Conservation (phyloP, 2,888 invertebrate genomes). For the Theretra japonica region DNA sequence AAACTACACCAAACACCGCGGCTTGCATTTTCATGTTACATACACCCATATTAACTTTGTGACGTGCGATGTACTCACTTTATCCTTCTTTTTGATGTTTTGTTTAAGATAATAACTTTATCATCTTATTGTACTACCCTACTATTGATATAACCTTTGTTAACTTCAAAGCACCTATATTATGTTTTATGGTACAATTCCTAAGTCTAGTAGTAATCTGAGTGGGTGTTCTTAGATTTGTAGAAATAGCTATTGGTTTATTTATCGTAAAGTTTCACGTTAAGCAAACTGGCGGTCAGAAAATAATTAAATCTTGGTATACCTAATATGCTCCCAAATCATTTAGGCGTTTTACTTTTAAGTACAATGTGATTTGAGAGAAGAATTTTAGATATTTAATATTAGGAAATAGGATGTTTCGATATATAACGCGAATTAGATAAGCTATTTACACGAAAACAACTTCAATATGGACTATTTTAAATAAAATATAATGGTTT, state of each 20-base stretch:
- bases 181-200: too few species aligned
- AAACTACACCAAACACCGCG: constrained; percentile 49
- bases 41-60: neutral
- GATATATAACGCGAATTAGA: too few species aligned
- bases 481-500: constrained; percentile 21
- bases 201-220: too few species aligned
- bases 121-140: too few species aligned
- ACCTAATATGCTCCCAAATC: neutral
- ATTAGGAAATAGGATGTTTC: too few species aligned
- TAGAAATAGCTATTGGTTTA: neutral
- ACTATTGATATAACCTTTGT: too few species aligned
- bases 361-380: too few species aligned
- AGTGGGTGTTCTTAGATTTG: too few species aligned
- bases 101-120: too few species aligned
- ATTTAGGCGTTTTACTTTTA: too few species aligned
- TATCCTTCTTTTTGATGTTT: neutral
- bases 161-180: too few species aligned
- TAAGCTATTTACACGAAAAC: neutral
- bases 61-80: neutral
- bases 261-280: neutral
- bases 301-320: neutral
- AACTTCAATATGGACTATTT: constrained; percentile 5
- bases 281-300: neutral
- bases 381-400: too few species aligned
- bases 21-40: constrained; percentile 38